Evolutionary conservation across 2,888 invertebrate species (phyloP), one percentile per base, ranked within the genome.

Genomic region (Halictus quadricinctus): DNA sequence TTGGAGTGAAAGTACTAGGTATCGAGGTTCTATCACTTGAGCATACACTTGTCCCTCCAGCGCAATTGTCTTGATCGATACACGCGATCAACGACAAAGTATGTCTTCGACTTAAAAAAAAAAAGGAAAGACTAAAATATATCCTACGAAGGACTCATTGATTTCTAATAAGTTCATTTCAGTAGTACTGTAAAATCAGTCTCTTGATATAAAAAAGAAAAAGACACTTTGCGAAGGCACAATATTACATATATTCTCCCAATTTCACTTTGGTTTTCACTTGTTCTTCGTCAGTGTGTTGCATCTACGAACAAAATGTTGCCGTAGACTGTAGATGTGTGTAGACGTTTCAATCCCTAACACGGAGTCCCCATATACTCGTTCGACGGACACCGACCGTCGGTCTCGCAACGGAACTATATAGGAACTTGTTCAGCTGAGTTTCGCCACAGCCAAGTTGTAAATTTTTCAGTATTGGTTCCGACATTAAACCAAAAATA

Each of bases 321-420:
- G 66, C 12, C 60, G 60, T 36, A 70, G 43, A 36, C 2, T 29
- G 64, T 64, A 36, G 29, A 66, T 69, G 76, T 18, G 21, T 10
- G n/a, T n/a, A n/a, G 21, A 15, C 29, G 18, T 64, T 69, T 92
- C 85, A 98, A 95, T 98, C 98, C 93, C 98, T 95, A 8, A 98
- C 97, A 79, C 98, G 95, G 46, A 98, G 95, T 1, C 97, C 97
- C 99, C 99, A 99, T 93, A 99, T 97, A 43, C 98, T 98, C 0
- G 98, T 98, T 90, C 98, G 96, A 86, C 97, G 95, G 1, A 97
- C 96, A 0, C 98, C 98, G 0, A 98, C 98, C 0, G 99, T 98
- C 0, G 99, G 99, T 21, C 98, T 95, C 0, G 98, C 98, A 21
- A 99, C 97, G 0, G 98, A 97, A 91, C 98, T 98, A 93, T 97